Evolutionary conservation across 53 echinoderm and acorn worm genomes (phyloP), one percentile per base, ranked within the genome.

Genomic region (Apostichopus leukothele): DNA sequence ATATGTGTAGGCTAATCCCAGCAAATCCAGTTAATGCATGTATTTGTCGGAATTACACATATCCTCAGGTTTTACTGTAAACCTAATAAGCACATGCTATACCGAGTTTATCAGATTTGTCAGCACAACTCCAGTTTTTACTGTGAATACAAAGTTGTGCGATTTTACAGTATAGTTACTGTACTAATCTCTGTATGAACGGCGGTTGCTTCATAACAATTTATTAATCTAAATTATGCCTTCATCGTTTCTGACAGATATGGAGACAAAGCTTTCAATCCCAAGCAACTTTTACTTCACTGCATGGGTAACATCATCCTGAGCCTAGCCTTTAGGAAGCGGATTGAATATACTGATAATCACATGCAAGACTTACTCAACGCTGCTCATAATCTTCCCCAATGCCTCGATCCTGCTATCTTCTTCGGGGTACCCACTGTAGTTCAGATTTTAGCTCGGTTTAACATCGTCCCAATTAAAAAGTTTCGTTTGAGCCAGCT

Each of bases 281-380:
- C 86, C 9, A 71, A 86, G 55, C 50, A 71, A 9, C 26, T 67
- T 39, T 73, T 86, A 5, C 13, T 86, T 11, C 86, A 86, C 73
- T 86, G 86, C 74, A 86, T 86, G 86, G 86, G 73, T 14, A 86
- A 86, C 86, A 86, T 86, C 55, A 7, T 86, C 51, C n/a, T 86
- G 3, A 73, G 52, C n/a, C 86, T 86, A 20, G 50, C 55, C 3
- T 86, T 86, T 51, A 67, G 86, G n/a, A 86, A 74, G 20, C 51
- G 86, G 8, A 18, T 86, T 26, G 74, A 86, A 18, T 86, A 86
- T n/a, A 74, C 27, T 14, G 86, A 86, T 50, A 50, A 12, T 6
- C 39, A 86, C 4, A 86, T 86, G 86, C 6, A 52, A 4, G 51
- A 74, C 14, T 51, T 52, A 11, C 50, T 50, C 50, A 20, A 74